These are phyloP conservation scores for Lagopus muta DNA, from an alignment of 2,113 vertebrate genomes.

Conservation along the genomic window DNA sequence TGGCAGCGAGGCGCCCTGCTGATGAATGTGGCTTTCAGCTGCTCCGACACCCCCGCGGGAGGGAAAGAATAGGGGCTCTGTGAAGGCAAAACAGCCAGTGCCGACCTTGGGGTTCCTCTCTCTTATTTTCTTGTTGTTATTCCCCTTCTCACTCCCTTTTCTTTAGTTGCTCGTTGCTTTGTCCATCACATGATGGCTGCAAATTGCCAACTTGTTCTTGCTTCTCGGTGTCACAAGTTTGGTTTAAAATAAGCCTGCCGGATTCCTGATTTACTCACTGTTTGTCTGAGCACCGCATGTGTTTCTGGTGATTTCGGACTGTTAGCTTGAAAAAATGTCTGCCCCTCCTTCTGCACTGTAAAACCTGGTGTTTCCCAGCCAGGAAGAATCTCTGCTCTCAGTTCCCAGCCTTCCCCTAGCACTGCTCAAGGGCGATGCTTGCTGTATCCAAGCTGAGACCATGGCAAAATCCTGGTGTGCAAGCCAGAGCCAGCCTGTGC, in stretches of 20 bases:
- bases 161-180: slow-evolving; percentile 59
- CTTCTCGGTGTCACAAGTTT: not conserved
- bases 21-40: slow-evolving; percentile 76
- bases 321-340: slow-evolving; percentile 2
- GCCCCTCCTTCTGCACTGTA: not conserved
- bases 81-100: slow-evolving; percentile 61
- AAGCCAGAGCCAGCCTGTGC: slow-evolving; percentile 17
- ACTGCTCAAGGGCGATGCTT: not conserved
- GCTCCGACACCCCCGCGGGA: slow-evolving; percentile 35
- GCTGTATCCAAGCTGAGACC: not conserved
- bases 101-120: slow-evolving; percentile 68
- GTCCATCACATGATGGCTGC: slow-evolving; percentile 47
- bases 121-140: too few relatives aligned
- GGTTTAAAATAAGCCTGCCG: slow-evolving; percentile 6
- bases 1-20: slow-evolving; percentile 23
- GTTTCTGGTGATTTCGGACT: not conserved
- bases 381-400: not conserved
- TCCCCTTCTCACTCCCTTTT: not conserved
- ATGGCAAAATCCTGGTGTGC: not conserved
- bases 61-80: slow-evolving; percentile 56
- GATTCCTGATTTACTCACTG: not conserved
- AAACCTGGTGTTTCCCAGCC: slow-evolving; percentile 1
- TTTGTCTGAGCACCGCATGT: not conserved
- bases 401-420: not conserved
- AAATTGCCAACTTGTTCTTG: slow-evolving; percentile 42